Conservation (phyloP, 2,797 vertebrate genomes). For the Melanogrammus aeglefinus region DNA sequence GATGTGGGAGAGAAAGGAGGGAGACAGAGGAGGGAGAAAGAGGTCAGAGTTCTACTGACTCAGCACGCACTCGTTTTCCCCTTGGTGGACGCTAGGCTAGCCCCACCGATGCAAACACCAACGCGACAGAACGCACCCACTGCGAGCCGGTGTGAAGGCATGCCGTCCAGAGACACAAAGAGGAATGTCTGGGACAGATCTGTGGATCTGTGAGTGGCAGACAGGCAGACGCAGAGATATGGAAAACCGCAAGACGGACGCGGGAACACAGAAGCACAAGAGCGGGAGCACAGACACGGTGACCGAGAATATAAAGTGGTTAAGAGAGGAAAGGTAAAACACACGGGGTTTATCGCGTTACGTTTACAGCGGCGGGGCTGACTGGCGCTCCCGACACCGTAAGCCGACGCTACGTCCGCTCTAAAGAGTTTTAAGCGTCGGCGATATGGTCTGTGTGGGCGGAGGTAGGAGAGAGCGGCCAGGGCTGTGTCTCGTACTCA, state of each 20-base stretch:
- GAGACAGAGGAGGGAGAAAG: background rate
- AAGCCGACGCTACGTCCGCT: background rate
- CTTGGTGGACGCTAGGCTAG: background rate
- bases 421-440: background rate
- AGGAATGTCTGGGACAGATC: background rate
- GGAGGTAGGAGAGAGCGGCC: too few species aligned
- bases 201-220: background rate
- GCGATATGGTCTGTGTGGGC: background rate
- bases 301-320: background rate
- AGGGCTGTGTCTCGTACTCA: background rate
- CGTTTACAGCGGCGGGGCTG: background rate
- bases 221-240: background rate
- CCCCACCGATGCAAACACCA: background rate
- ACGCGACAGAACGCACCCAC: background rate
- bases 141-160: background rate
- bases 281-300: background rate
- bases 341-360: background rate
- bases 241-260: background rate
- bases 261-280: background rate
- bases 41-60: background rate
- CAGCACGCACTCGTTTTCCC: background rate
- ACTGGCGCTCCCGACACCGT: background rate
- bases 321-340: background rate
- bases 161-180: too few species aligned
- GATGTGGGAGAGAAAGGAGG: background rate